Evolutionary conservation across 2,888 invertebrate genomes (phyloP).

Genomic region (Drosophila buzzatii): DNA sequence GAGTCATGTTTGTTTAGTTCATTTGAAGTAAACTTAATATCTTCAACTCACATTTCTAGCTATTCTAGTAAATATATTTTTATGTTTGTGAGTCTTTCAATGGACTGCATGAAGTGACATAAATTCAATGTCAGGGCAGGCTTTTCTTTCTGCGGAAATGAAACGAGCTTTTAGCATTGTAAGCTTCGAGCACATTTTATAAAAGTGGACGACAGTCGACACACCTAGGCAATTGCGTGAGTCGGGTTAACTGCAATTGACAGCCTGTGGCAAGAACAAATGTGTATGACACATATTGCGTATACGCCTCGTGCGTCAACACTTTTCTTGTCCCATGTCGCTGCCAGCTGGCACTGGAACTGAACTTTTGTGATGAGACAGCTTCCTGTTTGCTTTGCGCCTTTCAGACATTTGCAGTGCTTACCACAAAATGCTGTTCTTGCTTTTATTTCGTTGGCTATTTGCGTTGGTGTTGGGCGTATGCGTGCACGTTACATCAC

Average conservation of each 20-base stretch:
- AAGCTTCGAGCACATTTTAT: slow-evolving; percentile 17
- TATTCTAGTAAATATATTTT: not conserved
- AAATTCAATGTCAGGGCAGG: not conserved
- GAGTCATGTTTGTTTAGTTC: slow-evolving; percentile 39
- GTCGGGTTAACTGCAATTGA: slow-evolving; percentile 68
- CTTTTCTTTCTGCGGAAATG: not conserved
- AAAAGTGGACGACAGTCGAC: slow-evolving; percentile 7
- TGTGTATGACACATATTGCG: slow-evolving; percentile 53
- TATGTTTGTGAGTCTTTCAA: no score
- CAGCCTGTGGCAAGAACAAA: slow-evolving; percentile 32
- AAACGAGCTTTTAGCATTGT: slow-evolving; percentile 1
- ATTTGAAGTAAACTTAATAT: slow-evolving; percentile 9
- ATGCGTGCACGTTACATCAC: slow-evolving; percentile 8
- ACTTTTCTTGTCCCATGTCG: slow-evolving; percentile 13
- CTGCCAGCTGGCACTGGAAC: slow-evolving; percentile 16
- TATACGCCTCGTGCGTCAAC: slow-evolving; percentile 59
- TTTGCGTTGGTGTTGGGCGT: not conserved
- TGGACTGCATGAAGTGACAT: not conserved
- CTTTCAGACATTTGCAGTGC: slow-evolving; percentile 56
- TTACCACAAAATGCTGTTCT: slow-evolving; percentile 49
- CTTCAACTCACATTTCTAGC: not conserved
- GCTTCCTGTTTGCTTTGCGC: slow-evolving; percentile 21
- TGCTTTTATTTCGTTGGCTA: slow-evolving; percentile 18
- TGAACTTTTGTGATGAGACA: slow-evolving; percentile 20
- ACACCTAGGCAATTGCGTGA: slow-evolving; percentile 62